phyloP scores from a whole-genome alignment of 2,888 invertebrate genomes.

The Cabera pusaria region DNA sequence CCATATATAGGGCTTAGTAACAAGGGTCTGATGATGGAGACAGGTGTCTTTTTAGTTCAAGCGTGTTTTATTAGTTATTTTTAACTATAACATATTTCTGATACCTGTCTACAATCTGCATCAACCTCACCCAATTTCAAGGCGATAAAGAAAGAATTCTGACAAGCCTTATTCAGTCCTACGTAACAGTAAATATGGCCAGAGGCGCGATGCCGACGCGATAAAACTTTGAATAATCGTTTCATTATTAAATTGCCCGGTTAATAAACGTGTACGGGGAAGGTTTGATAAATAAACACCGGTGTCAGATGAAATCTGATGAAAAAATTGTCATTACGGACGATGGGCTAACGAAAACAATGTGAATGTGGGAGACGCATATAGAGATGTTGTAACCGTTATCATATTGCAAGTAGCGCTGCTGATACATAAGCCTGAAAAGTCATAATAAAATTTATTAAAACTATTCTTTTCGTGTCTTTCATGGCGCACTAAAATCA shows the following conservation, averaged over 20 bases:
- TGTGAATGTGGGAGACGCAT: constrained; percentile 22
- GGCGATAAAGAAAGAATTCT: constrained; percentile 23
- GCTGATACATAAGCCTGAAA: too few species aligned
- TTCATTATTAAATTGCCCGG: constrained; percentile 76
- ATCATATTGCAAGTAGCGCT: too few species aligned
- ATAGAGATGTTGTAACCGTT: constrained; percentile 9
- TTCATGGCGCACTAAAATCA: too few species aligned
- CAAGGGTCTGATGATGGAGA: too few species aligned
- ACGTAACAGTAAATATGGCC: constrained; percentile 29
- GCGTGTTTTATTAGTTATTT: too few species aligned
- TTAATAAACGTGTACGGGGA: constrained; percentile 52
- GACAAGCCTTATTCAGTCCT: constrained; percentile 21
- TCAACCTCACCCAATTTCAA: too few species aligned
- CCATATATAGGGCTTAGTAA: too few species aligned
- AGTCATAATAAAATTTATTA: too few species aligned
- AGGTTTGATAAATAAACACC: constrained; percentile 39
- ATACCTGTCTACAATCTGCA: too few species aligned
- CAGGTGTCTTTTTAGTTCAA: too few species aligned
- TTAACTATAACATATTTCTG: too few species aligned
- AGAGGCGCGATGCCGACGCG: constrained; percentile 50
- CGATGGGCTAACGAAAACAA: constrained; percentile 47
- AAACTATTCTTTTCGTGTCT: too few species aligned
- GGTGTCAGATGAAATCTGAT: constrained; percentile 58
- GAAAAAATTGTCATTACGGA: constrained; percentile 65
- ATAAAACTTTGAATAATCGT: constrained; percentile 71